These are phyloP conservation scores for Muscina levida DNA, from an alignment of 2,888 invertebrate genomes.

Conservation along the genomic window DNA sequence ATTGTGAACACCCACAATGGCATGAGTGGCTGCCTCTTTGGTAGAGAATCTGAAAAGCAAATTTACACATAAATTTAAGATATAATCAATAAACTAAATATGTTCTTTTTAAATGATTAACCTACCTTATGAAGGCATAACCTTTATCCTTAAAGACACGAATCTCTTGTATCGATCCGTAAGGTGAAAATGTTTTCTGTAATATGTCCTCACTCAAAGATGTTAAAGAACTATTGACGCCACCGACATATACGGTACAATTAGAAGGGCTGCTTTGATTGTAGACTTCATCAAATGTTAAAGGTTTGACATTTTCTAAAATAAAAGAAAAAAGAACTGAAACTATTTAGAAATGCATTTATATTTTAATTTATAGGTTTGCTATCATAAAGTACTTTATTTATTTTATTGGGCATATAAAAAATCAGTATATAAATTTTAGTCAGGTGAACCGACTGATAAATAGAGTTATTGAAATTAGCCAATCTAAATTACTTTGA, in stretches of 20 bases:
- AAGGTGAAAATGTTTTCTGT: slow-evolving; percentile 97
- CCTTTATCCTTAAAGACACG: slow-evolving; percentile 99
- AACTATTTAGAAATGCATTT: neutral
- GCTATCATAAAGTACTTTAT: too few relatives aligned
- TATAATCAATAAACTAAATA: neutral
- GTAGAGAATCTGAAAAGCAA: slow-evolving; percentile 91
- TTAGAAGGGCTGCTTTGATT: slow-evolving; percentile 99
- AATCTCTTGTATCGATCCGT: slow-evolving; percentile 98
- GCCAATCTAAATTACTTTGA: too few relatives aligned
- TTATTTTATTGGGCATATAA: too few relatives aligned
- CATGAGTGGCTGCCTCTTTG: slow-evolving; percentile 98
- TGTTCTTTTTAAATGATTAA: slow-evolving; percentile 38
- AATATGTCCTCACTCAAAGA: slow-evolving; percentile 97
- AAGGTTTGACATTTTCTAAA: slow-evolving; percentile 92
- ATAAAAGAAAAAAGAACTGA: slow-evolving; percentile 66
- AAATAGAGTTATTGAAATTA: too few relatives aligned
- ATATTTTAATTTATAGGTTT: too few relatives aligned
- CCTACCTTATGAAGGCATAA: slow-evolving; percentile 96
- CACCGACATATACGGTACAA: slow-evolving; percentile 99
- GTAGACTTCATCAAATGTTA: slow-evolving; percentile 98
- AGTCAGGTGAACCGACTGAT: too few relatives aligned
- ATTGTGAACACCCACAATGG: slow-evolving; percentile 98
- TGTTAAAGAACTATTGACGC: slow-evolving; percentile 84
- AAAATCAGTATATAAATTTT: too few relatives aligned
- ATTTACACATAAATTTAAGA: neutral